Evolutionary conservation across 1,140 invertebrate genomes (phyloP).

Genomic region (Zophobas morio): DNA sequence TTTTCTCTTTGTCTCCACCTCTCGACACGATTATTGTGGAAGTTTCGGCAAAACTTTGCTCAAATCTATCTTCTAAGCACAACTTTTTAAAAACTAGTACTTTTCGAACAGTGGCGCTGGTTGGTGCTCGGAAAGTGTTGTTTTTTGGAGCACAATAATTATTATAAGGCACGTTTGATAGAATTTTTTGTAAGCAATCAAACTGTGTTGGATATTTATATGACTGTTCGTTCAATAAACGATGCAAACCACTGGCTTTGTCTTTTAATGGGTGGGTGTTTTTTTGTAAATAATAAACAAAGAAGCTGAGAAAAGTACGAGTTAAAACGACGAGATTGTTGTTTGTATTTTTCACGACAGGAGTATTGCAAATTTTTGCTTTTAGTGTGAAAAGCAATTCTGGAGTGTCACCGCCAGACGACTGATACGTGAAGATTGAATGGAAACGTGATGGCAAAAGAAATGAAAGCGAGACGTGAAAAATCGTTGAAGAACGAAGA

Average conservation of each 20-base stretch:
- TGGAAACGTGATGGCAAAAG: no score
- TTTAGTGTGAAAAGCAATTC: no score
- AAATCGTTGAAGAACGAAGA: no score
- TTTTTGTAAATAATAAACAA: no score
- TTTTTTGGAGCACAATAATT: constrained; percentile 38
- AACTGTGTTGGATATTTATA: constrained; percentile 32
- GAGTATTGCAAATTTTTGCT: no score
- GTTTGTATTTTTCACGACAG: no score
- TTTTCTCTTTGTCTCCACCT: constrained; percentile 4
- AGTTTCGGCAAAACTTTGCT: constrained; percentile 38
- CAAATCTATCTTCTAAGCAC: constrained; percentile 34
- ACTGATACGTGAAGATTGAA: no score
- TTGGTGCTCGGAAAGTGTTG: constrained; percentile 14
- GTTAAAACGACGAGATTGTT: no score
- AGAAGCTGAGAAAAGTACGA: no score
- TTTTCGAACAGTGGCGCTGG: not conserved
- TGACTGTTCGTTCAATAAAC: constrained; percentile 33
- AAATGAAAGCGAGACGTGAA: no score
- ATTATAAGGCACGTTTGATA: constrained; percentile 32
- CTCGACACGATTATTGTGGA: constrained; percentile 13
- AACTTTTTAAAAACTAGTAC: constrained; percentile 14
- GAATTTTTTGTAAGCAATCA: constrained; percentile 34
- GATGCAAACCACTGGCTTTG: not conserved
- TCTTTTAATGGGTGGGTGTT: no score
- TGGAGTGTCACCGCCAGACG: no score